A percentile compares a stretch with the other conserved stretches of the same genome.
Evolutionary conservation across 1,140 invertebrate genomes (phyloP).

Genomic region (Scaptomyza graminum): DNA sequence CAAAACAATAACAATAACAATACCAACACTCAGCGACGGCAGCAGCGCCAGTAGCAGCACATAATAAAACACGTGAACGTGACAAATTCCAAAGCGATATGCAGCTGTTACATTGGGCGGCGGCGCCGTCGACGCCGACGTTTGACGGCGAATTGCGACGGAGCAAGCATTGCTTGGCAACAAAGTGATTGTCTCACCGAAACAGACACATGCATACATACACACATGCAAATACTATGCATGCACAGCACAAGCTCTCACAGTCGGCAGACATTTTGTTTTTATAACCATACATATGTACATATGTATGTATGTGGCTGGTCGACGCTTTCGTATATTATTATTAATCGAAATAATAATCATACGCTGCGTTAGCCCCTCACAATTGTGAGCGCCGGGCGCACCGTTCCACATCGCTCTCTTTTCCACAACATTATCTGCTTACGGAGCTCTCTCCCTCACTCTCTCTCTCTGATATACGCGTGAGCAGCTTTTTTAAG

Average conservation of each 20-base stretch:
- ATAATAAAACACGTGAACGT: conserved; percentile 81
- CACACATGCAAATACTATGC: conserved; percentile 15
- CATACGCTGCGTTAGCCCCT: conserved; percentile 67
- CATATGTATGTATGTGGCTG: conserved; percentile 23
- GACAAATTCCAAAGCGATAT: conserved; percentile 75
- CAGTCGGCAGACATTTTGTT: conserved; percentile 69
- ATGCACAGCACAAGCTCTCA: conserved; percentile 23
- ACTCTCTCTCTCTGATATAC: conserved; percentile 15
- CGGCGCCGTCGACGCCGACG: conserved; percentile 30
- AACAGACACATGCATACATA: conserved; percentile 6
- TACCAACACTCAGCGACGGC: conserved; percentile 31
- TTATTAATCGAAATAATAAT: conserved; percentile 77
- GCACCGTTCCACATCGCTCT: conserved; percentile 8
- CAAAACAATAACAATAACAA: conserved; percentile 37
- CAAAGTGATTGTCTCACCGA: conserved; percentile 56
- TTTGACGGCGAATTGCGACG: conserved; percentile 42
- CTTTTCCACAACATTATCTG: neutral
- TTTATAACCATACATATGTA: too few species aligned
- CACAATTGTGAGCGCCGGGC: conserved; percentile 30
- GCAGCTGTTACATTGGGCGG: conserved; percentile 63
- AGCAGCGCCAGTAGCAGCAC: conserved; percentile 42
- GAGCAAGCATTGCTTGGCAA: conserved; percentile 59
- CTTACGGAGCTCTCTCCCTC: neutral
- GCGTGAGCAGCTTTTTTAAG: conserved; percentile 62
- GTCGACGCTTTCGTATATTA: conserved; percentile 25